Percentiles rank a stretch among this genome's conserved stretches.
These are phyloP conservation scores for Oligia fasciuncula DNA, from an alignment of 2,888 invertebrate species.

Conservation along the genomic window DNA sequence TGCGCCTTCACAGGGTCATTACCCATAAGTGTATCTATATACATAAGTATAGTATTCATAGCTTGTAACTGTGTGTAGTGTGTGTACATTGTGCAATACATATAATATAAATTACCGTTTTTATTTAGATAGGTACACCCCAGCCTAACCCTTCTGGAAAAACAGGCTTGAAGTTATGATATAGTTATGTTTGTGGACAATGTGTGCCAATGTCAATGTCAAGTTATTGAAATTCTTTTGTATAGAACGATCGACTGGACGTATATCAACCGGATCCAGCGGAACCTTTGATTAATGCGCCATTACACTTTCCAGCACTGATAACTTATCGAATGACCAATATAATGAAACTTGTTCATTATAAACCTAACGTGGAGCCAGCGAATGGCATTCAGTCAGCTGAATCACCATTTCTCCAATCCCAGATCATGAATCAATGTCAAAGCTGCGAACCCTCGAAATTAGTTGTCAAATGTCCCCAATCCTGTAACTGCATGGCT, in stretches of 20 bases:
- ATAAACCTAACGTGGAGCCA: neutral
- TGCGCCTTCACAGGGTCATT: neutral
- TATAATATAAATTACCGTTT: neutral
- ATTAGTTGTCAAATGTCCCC: neutral
- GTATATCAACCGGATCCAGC: slow-evolving; percentile 53
- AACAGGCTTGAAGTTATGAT: neutral
- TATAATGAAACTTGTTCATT: slow-evolving; percentile 16
- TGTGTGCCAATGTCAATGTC: slow-evolving; percentile 6
- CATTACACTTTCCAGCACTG: slow-evolving; percentile 35
- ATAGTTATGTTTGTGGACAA: neutral
- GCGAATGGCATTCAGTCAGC: neutral
- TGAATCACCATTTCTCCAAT: neutral
- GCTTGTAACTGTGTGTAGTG: too few relatives aligned
- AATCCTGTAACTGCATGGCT: neutral
- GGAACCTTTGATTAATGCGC: slow-evolving; percentile 38
- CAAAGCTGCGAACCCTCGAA: neutral
- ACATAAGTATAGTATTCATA: neutral
- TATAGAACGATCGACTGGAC: neutral
- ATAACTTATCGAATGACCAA: slow-evolving; percentile 45
- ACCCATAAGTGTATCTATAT: neutral
- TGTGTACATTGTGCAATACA: too few relatives aligned
- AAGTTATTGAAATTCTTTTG: neutral
- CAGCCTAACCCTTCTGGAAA: neutral
- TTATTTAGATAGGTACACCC: neutral
- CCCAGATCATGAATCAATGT: neutral